These are phyloP conservation scores for Rhipidura dahli DNA, from an alignment of 2,113 vertebrate species.

Conservation along the genomic window DNA sequence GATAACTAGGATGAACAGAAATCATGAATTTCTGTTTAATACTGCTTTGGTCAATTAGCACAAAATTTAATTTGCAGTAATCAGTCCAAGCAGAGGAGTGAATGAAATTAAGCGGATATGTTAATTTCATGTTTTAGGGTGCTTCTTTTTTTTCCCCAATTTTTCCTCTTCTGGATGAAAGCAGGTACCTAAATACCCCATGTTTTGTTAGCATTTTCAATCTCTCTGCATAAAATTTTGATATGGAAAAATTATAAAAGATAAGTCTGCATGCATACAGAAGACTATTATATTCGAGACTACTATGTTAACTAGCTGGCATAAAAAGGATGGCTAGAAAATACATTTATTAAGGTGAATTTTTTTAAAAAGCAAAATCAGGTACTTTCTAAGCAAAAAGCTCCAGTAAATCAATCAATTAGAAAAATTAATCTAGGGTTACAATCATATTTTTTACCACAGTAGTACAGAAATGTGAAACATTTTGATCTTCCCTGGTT, in stretches of 20 bases:
- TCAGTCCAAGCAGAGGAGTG: background rate
- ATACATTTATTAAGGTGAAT: background rate
- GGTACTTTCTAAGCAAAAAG: background rate
- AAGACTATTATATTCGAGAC: background rate
- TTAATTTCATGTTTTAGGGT: background rate
- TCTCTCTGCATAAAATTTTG: background rate
- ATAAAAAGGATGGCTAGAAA: background rate
- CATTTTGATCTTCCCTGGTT: background rate
- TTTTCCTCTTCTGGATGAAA: background rate
- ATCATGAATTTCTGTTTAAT: background rate
- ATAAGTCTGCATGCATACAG: background rate
- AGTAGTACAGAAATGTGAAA: background rate
- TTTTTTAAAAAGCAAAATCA: background rate
- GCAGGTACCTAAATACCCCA: background rate
- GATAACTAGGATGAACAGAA: background rate
- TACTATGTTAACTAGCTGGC: background rate
- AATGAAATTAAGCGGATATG: background rate
- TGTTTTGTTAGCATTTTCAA: background rate
- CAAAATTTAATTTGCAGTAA: conserved; percentile 7
- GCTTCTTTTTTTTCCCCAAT: background rate
- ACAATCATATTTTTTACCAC: background rate
- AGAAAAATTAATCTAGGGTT: background rate
- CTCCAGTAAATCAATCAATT: background rate
- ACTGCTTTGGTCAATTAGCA: background rate
- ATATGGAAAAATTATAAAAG: background rate